These are phyloP conservation scores for Caenorhabditis remanei DNA, from an alignment of 1,140 invertebrate genomes.

Conservation along the genomic window DNA sequence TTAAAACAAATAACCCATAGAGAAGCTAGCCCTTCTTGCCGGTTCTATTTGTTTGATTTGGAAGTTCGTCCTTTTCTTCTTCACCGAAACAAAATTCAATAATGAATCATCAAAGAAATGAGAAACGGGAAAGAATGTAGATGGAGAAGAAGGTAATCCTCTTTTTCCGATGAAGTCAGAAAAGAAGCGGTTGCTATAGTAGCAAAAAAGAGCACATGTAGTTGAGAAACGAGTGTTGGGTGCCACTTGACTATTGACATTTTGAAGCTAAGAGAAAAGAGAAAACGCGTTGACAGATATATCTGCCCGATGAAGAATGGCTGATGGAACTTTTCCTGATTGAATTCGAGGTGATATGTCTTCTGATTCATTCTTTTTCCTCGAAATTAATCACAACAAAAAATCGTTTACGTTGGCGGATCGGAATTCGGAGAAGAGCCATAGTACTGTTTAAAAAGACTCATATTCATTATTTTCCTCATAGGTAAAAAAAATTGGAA, in stretches of 20 bases:
- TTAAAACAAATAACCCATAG: conserved; percentile 25
- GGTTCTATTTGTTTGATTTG: conserved; percentile 36
- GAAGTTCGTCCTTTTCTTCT: conserved; percentile 9
- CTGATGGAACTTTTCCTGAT: conserved; percentile 32
- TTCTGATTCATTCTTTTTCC: background rate
- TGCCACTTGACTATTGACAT: conserved; percentile 35
- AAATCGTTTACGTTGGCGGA: no score
- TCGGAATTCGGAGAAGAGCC: no score
- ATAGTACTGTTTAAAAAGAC: no score
- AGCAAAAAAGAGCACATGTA: background rate
- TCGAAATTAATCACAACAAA: no score
- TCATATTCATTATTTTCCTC: no score
- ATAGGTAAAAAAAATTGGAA: no score
- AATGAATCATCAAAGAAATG: background rate
- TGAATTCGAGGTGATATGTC: background rate
- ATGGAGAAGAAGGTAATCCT: conserved; percentile 12
- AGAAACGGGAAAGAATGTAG: background rate
- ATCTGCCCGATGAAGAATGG: background rate
- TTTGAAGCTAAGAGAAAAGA: conserved; percentile 2
- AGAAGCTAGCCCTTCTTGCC: background rate
- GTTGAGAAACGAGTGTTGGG: background rate
- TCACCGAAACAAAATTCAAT: background rate
- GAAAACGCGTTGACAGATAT: conserved; percentile 44
- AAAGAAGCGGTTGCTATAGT: conserved; percentile 47
- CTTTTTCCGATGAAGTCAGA: background rate